Evolutionary conservation across 2,113 vertebrate species (phyloP).

Genomic region (Patagioenas fasciata): DNA sequence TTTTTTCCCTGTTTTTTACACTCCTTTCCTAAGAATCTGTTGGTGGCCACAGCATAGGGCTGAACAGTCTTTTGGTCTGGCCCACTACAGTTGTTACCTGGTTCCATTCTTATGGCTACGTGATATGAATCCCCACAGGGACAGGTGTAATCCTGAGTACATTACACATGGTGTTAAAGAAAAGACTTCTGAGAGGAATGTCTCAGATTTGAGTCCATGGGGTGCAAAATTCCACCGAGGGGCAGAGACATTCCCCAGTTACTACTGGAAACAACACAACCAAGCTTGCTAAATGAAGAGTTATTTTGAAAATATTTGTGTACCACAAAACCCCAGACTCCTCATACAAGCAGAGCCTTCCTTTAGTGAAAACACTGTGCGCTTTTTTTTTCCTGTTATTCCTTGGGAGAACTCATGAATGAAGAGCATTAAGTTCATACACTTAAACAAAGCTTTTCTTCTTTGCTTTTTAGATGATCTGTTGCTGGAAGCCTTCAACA

Average conservation of each 20-base stretch:
- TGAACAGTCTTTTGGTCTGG: background rate
- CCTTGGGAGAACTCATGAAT: background rate
- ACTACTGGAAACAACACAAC: background rate
- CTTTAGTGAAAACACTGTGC: background rate
- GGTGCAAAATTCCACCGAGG: background rate
- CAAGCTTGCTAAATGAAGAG: background rate
- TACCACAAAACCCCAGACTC: background rate
- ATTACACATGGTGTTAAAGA: background rate
- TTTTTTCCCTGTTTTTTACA: background rate
- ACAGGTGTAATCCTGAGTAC: background rate
- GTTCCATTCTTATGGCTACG: background rate
- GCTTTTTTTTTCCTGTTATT: background rate
- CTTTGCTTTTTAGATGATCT: slow-evolving; percentile 81
- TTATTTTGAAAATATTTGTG: background rate
- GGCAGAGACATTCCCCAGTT: background rate
- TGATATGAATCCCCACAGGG: background rate
- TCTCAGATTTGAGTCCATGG: background rate
- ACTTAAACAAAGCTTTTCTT: background rate
- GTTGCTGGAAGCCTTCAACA: slow-evolving; percentile 86
- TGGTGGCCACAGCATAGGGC: background rate
- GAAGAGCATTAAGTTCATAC: background rate
- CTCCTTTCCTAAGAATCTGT: background rate
- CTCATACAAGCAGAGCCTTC: background rate
- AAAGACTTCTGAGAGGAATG: background rate
- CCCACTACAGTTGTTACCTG: background rate